Evolutionary conservation across 2,797 vertebrate species (phyloP), one percentile per base, ranked within the genome.

Genomic region (Sternotherus odoratus): DNA sequence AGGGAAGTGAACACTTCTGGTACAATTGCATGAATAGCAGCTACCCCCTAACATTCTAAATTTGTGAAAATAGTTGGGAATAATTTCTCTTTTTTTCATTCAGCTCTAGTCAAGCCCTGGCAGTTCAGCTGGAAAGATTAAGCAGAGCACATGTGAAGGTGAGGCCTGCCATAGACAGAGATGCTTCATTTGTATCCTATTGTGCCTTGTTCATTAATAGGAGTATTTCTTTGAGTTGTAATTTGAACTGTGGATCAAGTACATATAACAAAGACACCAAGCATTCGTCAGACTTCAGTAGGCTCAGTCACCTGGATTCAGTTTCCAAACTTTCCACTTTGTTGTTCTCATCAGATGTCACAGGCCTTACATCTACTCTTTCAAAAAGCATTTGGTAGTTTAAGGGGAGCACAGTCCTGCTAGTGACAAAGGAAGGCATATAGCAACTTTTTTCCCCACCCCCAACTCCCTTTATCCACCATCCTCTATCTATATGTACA

Each of bases 281-380:
- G 75, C 83, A 33, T 86, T 93, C 89, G 88, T 90, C 94, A 95
- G 92, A 85, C 92, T 88, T 92, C 83, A 88, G 82, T 53, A 91
- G 81, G 86, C 57, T 4, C 82, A 86, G 83, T 79, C 77, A 88
- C 85, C 56, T 54, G 93, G 94, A 88, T 93, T 96, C 91, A 91
- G 89, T 97, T 97, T 97, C 97, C 93, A 87, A 92, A 96, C 89
- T 95, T 96, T 95, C 95, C 95, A 83, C 83, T 88, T 91, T 91
- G 89, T 75, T 13, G 51, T 1, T 2, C 78, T 94, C 48, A 90
- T 97, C 93, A 87, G 83, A 72, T 96, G 72, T 93, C 94, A 92
- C 93, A 95, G 91, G 36, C 86, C 63, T 86, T 75, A 83, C 33
- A 19, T 79, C 88, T 91, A 8, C 77, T 93, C 77, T 92, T 92